Evolutionary conservation across 2,113 vertebrate genomes (phyloP).

Genomic region (Pachypanchax playfairii): DNA sequence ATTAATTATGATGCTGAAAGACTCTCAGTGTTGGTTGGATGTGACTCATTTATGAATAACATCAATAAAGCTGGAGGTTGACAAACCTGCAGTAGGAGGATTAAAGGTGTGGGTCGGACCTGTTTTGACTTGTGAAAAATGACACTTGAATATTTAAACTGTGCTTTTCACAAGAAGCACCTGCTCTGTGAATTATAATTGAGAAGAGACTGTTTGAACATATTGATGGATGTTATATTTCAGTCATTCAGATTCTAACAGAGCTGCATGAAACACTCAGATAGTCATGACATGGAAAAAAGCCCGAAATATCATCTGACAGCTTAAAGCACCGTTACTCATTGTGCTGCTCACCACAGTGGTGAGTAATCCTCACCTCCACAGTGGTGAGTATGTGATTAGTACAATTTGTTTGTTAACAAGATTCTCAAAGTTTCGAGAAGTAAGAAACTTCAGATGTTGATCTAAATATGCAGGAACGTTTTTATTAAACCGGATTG

Average conservation of each 20-base stretch:
- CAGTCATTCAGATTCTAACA: background rate
- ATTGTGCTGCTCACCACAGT: background rate
- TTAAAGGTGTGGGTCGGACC: background rate
- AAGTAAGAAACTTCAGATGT: background rate
- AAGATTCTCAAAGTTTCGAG: background rate
- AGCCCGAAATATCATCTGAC: background rate
- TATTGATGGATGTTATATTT: too few relatives aligned
- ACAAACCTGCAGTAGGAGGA: background rate
- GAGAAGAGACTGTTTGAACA: too few relatives aligned
- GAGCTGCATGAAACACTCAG: background rate
- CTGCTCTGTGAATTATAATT: too few relatives aligned
- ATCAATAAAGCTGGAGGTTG: background rate
- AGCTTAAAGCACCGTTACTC: background rate
- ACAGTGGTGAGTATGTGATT: background rate
- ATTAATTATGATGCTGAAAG: background rate
- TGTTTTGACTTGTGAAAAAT: background rate
- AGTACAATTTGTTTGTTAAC: background rate
- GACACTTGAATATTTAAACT: background rate
- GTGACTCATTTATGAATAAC: background rate
- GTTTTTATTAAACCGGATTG: too few relatives aligned
- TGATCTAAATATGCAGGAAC: background rate
- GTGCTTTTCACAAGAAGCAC: too few relatives aligned
- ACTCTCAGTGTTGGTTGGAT: background rate
- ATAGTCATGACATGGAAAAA: background rate
- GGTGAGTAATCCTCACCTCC: background rate